Base-by-base conservation (phyloP, 1,140 invertebrate genomes). In the Temnothorax curvispinosus region DNA sequence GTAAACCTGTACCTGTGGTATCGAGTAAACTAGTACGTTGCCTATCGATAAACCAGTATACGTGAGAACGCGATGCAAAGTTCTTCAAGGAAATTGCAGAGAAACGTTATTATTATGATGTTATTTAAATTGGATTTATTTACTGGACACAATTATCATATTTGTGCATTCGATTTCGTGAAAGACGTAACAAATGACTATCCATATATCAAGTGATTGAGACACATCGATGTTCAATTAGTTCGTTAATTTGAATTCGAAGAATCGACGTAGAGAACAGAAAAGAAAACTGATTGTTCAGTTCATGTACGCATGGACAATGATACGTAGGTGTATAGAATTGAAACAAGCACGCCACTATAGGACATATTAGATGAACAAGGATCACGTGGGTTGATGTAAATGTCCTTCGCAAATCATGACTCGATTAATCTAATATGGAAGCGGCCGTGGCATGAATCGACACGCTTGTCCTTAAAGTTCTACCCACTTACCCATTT, bases 361-460 rank as follows among this genome's bases (percentile, higher is more conserved):
- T 50, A 7, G 11, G 52, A 0, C 52, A 58, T 38, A 32, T 52
- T 50, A 41, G 1, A 18, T 27, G 60, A 65, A 54, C 11, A 78
- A 35, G 15, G 6, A 50, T 15, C 11, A n/a, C 18, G 80, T 82
- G 27, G 80, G 67, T 44, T 41, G 67, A 47, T 27, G 8, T 41
- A 47, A 67, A 71, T 54, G 65, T 81, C 38, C 65, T 74, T 82
- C 18, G 8, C 52, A 9, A 44, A 4, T 11, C n/a, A 15, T n/a
- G 62, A 44, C 35, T 81, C 3, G 80, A 82, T 74, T 82, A 50
- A 41, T 74, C 27, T 47, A 82, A 60, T 82, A 82, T 58, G 67
- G 27, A 74, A 74, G 18, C 2, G 38, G 4, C 38, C 67, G 2
- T 71, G 52, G n/a, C 21, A 44, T 38, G 62, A 21, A 81, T 41